These are phyloP conservation scores for Microcaecilia unicolor DNA, from an alignment of 2,797 vertebrate species.

Conservation along the genomic window DNA sequence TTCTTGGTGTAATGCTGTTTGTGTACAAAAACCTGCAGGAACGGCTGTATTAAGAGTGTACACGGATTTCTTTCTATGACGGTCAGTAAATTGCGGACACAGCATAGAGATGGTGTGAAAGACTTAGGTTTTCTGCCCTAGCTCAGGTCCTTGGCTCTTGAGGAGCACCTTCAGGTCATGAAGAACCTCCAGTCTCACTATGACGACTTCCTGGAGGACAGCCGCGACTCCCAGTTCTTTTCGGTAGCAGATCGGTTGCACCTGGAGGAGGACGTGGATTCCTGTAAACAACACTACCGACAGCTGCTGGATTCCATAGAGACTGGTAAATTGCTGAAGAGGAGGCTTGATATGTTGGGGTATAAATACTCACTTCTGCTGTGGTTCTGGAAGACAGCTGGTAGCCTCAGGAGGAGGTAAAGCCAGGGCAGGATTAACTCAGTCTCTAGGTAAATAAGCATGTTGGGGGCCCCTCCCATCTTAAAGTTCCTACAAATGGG, in stretches of 20 bases:
- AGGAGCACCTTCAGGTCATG: constrained; percentile 74
- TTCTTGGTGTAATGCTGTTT: too few relatives aligned
- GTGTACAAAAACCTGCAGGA: neutral
- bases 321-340: constrained; percentile 60
- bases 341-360: too few relatives aligned
- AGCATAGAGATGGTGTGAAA: too few relatives aligned
- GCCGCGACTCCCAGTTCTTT: constrained; percentile 80
- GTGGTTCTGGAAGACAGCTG: too few relatives aligned
- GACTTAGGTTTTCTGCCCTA: constrained; percentile 21
- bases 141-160: constrained; percentile 67
- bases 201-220: constrained; percentile 84
- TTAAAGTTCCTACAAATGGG: too few relatives aligned
- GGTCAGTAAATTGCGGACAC: too few relatives aligned
- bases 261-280: constrained; percentile 74
- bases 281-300: constrained; percentile 72
- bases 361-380: too few relatives aligned
- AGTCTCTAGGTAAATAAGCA: too few relatives aligned
- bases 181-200: constrained; percentile 75
- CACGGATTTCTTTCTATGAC: too few relatives aligned
- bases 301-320: constrained; percentile 81
- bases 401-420: too few relatives aligned
- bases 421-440: too few relatives aligned
- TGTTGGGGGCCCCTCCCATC: too few relatives aligned
- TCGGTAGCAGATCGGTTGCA: constrained; percentile 63
- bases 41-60: neutral